A percentile compares a stretch with the other conserved stretches of the same genome.
Evolutionary conservation across 2,113 vertebrate genomes (phyloP).

Genomic region (Echinops telfairi): DNA sequence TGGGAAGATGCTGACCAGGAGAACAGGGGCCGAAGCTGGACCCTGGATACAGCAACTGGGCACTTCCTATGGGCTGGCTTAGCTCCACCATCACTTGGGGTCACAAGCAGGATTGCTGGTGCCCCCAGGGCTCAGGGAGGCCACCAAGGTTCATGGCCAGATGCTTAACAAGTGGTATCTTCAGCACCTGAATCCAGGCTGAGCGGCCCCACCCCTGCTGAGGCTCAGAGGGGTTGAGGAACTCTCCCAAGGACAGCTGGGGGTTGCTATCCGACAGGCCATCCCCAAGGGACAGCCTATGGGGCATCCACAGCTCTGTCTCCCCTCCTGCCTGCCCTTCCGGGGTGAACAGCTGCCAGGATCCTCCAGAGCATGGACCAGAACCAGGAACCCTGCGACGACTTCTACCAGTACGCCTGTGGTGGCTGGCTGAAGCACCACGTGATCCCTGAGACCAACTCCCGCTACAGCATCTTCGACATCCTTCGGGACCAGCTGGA

Average conservation of each 20-base stretch:
- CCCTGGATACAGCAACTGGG: background rate
- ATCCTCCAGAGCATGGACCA: slow-evolving; percentile 97
- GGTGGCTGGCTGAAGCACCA: slow-evolving; percentile 95
- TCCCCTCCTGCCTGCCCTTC: background rate
- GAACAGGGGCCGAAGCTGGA: background rate
- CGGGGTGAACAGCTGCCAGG: slow-evolving; percentile 89
- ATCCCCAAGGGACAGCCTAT: background rate
- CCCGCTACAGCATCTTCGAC: slow-evolving; percentile 96
- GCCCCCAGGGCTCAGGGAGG: rapidly evolving
- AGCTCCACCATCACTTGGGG: background rate
- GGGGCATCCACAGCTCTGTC: rapidly evolving
- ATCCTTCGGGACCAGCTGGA: slow-evolving; percentile 95
- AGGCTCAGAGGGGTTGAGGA: background rate
- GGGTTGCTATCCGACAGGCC: background rate
- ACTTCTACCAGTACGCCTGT: slow-evolving; percentile 97
- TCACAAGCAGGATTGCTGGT: no score
- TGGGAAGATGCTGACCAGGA: background rate
- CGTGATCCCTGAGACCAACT: slow-evolving; percentile 97
- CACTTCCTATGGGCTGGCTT: background rate
- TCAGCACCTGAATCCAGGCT: background rate
- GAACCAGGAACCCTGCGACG: slow-evolving; percentile 91
- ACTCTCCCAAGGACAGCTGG: background rate
- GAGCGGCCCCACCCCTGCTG: rapidly evolving
- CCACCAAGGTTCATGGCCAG: rapidly evolving
- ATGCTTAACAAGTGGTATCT: background rate